phyloP scores from a whole-genome alignment of 2,113 vertebrate genomes.

The Harpagus bidentatus region DNA sequence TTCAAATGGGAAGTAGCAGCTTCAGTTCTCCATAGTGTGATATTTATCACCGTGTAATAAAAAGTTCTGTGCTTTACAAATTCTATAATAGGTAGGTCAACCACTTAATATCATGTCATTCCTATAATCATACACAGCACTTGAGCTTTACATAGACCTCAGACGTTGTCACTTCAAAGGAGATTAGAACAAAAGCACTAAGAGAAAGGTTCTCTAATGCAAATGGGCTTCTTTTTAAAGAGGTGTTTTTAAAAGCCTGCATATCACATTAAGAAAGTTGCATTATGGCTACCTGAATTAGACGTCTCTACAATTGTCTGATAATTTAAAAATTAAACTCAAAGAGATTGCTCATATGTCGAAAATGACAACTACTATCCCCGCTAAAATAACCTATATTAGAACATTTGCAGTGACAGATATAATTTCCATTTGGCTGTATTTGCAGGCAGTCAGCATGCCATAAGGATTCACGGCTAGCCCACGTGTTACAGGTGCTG shows the following conservation, averaged over 20 bases:
- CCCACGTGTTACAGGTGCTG: not conserved
- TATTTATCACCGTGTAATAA: not conserved
- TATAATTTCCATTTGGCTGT: not conserved
- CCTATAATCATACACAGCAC: not conserved
- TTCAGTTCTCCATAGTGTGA: not conserved
- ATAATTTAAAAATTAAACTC: not conserved
- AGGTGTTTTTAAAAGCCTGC: not conserved
- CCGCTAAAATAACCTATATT: not conserved
- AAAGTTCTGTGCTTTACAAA: conserved; percentile 22
- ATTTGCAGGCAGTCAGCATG: not conserved
- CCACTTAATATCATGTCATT: conserved; percentile 4
- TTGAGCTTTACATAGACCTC: not conserved
- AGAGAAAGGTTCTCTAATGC: not conserved
- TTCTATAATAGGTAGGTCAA: conserved; percentile 1
- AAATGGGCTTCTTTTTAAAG: not conserved
- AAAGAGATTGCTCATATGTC: not conserved
- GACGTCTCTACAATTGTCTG: not conserved
- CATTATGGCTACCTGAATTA: not conserved
- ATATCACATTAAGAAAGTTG: not conserved
- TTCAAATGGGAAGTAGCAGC: not conserved
- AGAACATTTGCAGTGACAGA: not conserved
- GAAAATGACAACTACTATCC: not conserved
- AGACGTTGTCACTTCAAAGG: not conserved
- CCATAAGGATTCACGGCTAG: not conserved
- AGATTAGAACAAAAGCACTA: not conserved